These are phyloP conservation scores for Diplodus puntazzo DNA, from an alignment of 2,797 vertebrate genomes.

Conservation along the genomic window DNA sequence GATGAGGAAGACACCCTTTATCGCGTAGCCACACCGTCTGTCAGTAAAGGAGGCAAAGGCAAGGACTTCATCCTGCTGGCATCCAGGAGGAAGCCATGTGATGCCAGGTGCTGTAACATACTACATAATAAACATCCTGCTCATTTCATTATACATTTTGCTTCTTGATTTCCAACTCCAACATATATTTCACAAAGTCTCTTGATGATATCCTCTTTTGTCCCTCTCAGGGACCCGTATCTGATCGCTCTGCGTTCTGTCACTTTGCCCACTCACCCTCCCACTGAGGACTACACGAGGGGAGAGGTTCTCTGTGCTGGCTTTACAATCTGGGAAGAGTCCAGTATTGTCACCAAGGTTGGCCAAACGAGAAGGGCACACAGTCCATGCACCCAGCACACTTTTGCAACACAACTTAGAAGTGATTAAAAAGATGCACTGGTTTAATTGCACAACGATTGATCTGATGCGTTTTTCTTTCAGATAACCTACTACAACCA, in stretches of 20 bases:
- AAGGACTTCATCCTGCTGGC: conserved; percentile 95
- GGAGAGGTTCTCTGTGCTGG: conserved; percentile 95
- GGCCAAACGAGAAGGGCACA: conserved; percentile 33
- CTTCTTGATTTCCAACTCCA: conserved; percentile 24
- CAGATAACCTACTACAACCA: conserved; percentile 98
- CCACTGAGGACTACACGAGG: conserved; percentile 84
- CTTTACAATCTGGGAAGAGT: conserved; percentile 92
- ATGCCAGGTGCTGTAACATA: conserved; percentile 83
- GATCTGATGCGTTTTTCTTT: conserved; percentile 35
- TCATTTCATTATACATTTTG: background rate
- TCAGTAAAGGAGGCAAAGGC: conserved; percentile 84
- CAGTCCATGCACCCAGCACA: background rate
- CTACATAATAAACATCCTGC: background rate
- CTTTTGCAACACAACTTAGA: background rate
- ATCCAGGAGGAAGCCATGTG: conserved; percentile 92
- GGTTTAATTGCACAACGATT: background rate
- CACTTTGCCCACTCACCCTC: conserved; percentile 89
- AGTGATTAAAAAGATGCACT: background rate
- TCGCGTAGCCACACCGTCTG: conserved; percentile 86
- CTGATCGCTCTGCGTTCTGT: conserved; percentile 95
- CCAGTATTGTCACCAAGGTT: conserved; percentile 89
- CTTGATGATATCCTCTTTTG: conserved; percentile 34
- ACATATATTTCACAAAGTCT: conserved; percentile 20
- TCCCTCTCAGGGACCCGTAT: conserved; percentile 90
- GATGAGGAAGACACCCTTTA: conserved; percentile 94